Conservation (phyloP, 2,888 invertebrate genomes). For the Ectemnius lituratus region DNA sequence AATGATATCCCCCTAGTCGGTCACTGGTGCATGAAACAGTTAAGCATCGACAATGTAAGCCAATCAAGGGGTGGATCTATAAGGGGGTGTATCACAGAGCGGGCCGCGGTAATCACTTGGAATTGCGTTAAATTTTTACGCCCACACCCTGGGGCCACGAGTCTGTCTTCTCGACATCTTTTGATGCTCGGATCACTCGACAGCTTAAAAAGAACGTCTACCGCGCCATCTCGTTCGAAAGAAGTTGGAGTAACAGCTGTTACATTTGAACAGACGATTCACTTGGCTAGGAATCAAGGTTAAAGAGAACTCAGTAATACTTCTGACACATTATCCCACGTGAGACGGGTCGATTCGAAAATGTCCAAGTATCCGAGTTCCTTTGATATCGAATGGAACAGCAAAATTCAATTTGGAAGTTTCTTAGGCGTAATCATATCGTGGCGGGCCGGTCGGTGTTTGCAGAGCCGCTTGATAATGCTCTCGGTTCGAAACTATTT, state of each 20-base stretch:
- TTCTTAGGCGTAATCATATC: background rate
- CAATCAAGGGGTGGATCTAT: slow-evolving; percentile 72
- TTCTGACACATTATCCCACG: background rate
- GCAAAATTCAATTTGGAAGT: slow-evolving; percentile 28
- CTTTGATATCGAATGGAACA: background rate
- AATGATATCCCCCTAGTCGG: slow-evolving; percentile 73
- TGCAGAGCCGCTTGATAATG: slow-evolving; percentile 40
- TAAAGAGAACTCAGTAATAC: background rate
- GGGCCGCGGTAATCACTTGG: slow-evolving; percentile 73
- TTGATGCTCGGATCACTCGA: slow-evolving; percentile 43
- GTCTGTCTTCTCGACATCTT: slow-evolving; percentile 44
- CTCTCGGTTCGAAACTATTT: slow-evolving; percentile 49
- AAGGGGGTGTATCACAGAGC: slow-evolving; percentile 67
- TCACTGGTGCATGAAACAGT: slow-evolving; percentile 78
- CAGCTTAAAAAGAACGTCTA: slow-evolving; percentile 46
- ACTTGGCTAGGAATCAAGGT: background rate
- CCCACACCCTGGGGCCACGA: slow-evolving; percentile 43
- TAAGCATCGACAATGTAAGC: slow-evolving; percentile 78
- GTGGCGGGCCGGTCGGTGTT: slow-evolving; percentile 20
- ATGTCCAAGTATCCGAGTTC: background rate
- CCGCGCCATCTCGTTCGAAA: background rate
- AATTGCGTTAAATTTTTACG: slow-evolving; percentile 76
- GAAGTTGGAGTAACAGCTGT: background rate
- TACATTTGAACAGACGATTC: background rate
- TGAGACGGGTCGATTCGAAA: background rate